Evolutionary conservation across 2,797 vertebrate species (phyloP), one percentile per base, ranked within the genome.

Genomic region (Cheirogaleus major): DNA sequence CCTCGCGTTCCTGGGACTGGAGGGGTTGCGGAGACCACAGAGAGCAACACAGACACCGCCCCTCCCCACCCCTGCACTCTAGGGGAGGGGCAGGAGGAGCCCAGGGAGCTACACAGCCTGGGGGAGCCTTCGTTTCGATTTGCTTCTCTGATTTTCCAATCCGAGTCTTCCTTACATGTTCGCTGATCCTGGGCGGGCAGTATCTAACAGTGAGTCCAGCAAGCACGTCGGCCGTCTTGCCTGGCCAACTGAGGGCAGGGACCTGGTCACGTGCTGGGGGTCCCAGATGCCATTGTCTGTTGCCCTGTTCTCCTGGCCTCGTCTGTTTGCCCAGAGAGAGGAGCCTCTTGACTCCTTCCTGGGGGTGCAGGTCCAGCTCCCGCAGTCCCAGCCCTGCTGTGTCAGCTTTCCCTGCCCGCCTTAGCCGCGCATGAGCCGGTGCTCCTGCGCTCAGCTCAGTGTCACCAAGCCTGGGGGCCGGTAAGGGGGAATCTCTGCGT

Each of bases 1-100:
- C 43, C 35, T 48, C 8, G 0, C n/a, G 8, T 78, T 43, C n/a
- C 14, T 38, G 22, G 9, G 12, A 7, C 52, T 0, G 9, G 7
- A 22, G 0, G 2, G 65, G 35, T 15, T n/a, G 52, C 6, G 2
- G n/a, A 65, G 27, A 20, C 18, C 69, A 4, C 1, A 45, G 61
- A 32, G 70, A 65, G 63, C 41, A 2, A 20, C 7, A 4, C 2
- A 5, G 35, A 12, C 1, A 0, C 48, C 41, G 6, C 0, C 32
- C n/a, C 52, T 23, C 20, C 50, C 32, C 12, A 8, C 38, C 18
- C 48, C 9, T 14, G 22, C 13, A 1, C 48, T 12, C n/a, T 2
- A 2, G 4, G 20, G 57, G 7, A 30, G 12, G 8, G 20, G 18
- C 3, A 18, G 2, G 41, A 41, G 25, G n/a, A 73, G 30, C 30